Evolutionary conservation across 2,113 vertebrate genomes (phyloP).

Genomic region (Tichodroma muraria): DNA sequence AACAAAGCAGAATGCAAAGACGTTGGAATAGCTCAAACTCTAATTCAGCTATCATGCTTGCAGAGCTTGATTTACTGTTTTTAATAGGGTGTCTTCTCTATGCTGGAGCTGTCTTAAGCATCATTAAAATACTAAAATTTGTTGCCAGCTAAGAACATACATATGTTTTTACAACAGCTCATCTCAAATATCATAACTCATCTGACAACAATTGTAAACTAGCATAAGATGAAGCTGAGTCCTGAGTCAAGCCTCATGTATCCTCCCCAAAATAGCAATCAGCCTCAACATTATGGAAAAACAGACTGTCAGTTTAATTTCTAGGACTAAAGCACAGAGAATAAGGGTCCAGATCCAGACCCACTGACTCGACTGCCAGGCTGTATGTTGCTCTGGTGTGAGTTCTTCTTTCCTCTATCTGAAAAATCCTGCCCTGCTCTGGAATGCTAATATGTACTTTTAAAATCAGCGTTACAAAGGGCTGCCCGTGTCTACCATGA

Average conservation of each 20-base stretch:
- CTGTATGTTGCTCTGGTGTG: not conserved
- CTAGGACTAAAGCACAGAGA: not conserved
- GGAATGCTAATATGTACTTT: not conserved
- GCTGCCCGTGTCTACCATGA: not conserved
- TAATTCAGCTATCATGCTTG: slow-evolving; percentile 40
- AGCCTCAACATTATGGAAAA: not conserved
- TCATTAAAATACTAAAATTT: slow-evolving; percentile 36
- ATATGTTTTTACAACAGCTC: not conserved
- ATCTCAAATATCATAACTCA: not conserved
- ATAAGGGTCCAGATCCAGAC: not conserved
- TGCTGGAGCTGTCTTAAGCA: slow-evolving; percentile 10
- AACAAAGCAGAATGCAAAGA: slow-evolving; percentile 53
- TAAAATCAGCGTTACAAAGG: not conserved
- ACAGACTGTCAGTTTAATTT: not conserved
- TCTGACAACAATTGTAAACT: not conserved
- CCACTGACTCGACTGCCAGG: not conserved
- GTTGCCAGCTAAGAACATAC: slow-evolving; percentile 27
- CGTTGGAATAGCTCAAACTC: slow-evolving; percentile 54
- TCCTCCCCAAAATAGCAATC: not conserved
- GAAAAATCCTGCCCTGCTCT: not conserved
- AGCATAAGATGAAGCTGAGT: not conserved
- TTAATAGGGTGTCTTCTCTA: slow-evolving; percentile 65
- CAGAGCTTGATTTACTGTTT: slow-evolving; percentile 71
- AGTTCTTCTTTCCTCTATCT: not conserved
- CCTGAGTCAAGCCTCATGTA: not conserved